Conservation (phyloP, 2,888 invertebrate genomes). For the Sarcophaga carnaria region DNA sequence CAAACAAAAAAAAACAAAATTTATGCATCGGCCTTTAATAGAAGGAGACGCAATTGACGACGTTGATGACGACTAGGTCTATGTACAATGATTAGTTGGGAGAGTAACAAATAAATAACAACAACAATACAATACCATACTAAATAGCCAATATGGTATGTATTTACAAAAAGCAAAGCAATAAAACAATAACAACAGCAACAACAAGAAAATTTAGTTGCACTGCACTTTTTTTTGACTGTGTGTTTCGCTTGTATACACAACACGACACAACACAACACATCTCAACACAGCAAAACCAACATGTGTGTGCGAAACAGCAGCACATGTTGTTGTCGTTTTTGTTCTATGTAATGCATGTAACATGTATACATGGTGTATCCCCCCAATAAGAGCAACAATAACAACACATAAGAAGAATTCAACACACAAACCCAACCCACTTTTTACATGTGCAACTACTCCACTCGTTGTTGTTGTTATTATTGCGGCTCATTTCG, state of each 20-base stretch:
- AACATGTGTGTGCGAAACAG: constrained; percentile 5
- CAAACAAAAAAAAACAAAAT: constrained; percentile 68
- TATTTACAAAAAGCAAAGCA: constrained; percentile 32
- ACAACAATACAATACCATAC: constrained; percentile 56
- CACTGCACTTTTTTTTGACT: constrained; percentile 57
- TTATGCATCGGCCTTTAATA: constrained; percentile 61
- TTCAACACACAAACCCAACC: constrained; percentile 71
- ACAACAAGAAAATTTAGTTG: constrained; percentile 22
- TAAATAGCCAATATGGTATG: constrained; percentile 69
- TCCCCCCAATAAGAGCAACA: constrained; percentile 5
- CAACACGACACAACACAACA: background rate
- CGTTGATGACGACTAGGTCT: background rate
- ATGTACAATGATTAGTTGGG: constrained; percentile 42
- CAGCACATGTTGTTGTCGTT: background rate
- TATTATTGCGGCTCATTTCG: too few relatives aligned
- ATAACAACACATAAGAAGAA: constrained; percentile 16
- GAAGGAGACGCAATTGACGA: constrained; percentile 65
- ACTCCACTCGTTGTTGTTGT: too few relatives aligned
- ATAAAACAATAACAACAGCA: constrained; percentile 41
- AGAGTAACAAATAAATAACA: constrained; percentile 30
- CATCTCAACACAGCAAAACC: background rate
- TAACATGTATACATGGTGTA: constrained; percentile 11
- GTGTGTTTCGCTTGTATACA: constrained; percentile 31
- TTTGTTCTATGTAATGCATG: constrained; percentile 6
- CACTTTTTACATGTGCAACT: constrained; percentile 62